These are phyloP conservation scores for Mustela erminea DNA, from an alignment of 2,797 vertebrate species.

Conservation along the genomic window DNA sequence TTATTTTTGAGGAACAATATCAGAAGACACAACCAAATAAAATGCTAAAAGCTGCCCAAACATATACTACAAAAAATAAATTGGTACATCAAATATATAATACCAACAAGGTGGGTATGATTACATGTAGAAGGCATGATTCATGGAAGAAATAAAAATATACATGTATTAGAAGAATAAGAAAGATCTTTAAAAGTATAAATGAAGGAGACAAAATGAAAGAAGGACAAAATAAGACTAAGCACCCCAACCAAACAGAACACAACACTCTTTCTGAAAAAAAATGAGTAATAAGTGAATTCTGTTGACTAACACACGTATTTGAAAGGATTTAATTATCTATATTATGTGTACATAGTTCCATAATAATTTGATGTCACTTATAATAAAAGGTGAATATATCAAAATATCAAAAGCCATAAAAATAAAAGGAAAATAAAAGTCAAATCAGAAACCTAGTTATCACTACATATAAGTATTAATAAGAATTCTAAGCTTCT, in stretches of 20 bases:
- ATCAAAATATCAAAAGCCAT: conserved; percentile 48
- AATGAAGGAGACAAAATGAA: background rate
- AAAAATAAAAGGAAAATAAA: conserved; percentile 34
- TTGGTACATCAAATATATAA: background rate
- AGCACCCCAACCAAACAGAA: background rate
- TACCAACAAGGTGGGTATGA: background rate
- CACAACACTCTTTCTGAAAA: background rate
- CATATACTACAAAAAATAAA: conserved; percentile 24
- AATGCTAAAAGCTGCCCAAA: conserved; percentile 38
- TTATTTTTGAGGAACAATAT: background rate
- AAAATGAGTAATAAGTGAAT: conserved; percentile 28
- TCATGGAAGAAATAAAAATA: conserved; percentile 2
- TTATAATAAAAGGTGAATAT: conserved; percentile 28
- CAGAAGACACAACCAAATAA: conserved; percentile 50
- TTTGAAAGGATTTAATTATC: conserved; percentile 45
- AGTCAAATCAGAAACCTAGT: background rate
- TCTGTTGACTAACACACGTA: background rate
- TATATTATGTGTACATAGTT: conserved; percentile 25
- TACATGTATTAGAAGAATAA: conserved; percentile 13
- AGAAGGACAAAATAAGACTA: background rate
- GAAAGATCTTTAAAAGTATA: conserved; percentile 50
- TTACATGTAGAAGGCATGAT: background rate
- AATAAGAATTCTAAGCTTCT: conserved; percentile 18
- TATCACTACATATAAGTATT: background rate
- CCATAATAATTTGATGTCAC: conserved; percentile 28